Evolutionary conservation across 2,113 vertebrate genomes (phyloP).

Genomic region (Onychorhynchus coronatus): DNA sequence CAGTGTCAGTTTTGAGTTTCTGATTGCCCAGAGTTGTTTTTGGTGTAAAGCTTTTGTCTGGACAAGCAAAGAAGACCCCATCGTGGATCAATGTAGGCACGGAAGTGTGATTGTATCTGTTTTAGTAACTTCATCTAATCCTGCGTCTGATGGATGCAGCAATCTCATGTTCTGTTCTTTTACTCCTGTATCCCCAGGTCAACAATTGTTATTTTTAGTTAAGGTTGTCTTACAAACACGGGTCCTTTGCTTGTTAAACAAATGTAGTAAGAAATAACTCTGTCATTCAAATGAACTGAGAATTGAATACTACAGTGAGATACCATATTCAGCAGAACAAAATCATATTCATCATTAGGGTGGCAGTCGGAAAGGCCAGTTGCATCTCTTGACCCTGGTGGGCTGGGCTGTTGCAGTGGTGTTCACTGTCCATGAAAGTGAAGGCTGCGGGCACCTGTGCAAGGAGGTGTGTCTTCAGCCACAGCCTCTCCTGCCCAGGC

Average conservation of each 20-base stretch:
- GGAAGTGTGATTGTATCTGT: background rate
- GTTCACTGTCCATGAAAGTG: fast-evolving
- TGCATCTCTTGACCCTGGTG: fast-evolving
- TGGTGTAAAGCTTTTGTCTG: background rate
- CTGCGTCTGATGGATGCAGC: fast-evolving
- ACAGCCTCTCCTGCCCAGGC: background rate
- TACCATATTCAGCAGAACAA: background rate
- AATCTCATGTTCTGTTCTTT: background rate
- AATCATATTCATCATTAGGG: background rate
- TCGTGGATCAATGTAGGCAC: background rate
- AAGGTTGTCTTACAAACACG: background rate
- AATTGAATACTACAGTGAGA: background rate
- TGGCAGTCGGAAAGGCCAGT: background rate
- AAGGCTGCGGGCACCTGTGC: fast-evolving
- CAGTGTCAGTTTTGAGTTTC: background rate
- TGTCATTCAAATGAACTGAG: background rate
- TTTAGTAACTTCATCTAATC: background rate
- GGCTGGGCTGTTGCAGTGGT: background rate
- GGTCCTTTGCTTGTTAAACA: background rate
- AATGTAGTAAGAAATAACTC: background rate
- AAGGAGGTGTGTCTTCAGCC: background rate
- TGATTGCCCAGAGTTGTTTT: background rate
- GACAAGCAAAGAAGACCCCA: background rate
- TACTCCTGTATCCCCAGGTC: background rate
- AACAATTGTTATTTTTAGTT: background rate